Conservation (phyloP, 1,140 invertebrate species). For the Dreissena polymorpha region DNA sequence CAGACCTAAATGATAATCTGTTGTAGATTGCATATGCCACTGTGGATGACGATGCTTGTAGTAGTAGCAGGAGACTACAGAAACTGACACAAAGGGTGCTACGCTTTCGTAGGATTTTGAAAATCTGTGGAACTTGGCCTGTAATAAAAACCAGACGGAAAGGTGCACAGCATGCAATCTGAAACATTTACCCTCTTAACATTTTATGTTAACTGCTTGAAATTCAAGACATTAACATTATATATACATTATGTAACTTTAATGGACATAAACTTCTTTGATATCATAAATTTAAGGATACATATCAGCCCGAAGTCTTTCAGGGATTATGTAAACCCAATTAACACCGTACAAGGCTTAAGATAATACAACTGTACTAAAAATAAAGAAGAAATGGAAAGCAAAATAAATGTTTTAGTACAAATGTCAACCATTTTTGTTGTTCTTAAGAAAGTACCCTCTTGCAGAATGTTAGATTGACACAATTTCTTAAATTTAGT, state of each 20-base stretch:
- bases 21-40: conserved; percentile 61
- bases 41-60: conserved; percentile 56
- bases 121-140: conserved; percentile 63
- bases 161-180: neutral
- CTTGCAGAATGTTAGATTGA: no score
- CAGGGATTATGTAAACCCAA: no score
- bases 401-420: no score
- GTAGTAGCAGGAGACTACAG: conserved; percentile 56
- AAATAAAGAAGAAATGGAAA: no score
- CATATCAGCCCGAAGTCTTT: neutral
- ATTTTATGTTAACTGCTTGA: no score
- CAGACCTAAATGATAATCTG: conserved; percentile 59
- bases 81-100: conserved; percentile 62
- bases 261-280: neutral
- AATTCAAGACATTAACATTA: neutral
- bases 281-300: neutral
- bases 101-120: conserved; percentile 58
- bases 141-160: conserved; percentile 4
- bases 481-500: no score
- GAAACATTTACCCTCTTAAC: neutral
- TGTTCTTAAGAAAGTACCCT: no score
- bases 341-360: no score
- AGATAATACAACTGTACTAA: no score
- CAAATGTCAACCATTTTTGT: no score
- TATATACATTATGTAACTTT: neutral